Evolutionary conservation across 2,113 vertebrate species (phyloP).

Genomic region (Spermophilus dauricus): DNA sequence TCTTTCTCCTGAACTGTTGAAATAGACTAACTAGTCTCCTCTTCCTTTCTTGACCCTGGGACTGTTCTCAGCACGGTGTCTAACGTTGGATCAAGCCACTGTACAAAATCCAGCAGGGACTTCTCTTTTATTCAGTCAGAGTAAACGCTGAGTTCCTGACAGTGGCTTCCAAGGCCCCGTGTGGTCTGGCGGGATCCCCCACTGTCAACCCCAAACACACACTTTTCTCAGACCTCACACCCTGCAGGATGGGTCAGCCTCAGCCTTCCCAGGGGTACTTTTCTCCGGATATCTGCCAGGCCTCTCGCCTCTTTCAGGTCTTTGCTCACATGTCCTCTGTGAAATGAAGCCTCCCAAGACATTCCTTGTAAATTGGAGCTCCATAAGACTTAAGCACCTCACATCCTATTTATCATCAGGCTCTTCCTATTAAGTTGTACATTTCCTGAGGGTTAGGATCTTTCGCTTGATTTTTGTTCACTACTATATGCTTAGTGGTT

Average conservation of each 20-base stretch:
- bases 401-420: neutral
- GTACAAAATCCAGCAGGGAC: neutral
- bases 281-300: neutral
- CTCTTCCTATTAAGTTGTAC: neutral
- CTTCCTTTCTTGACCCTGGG: neutral
- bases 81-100: neutral
- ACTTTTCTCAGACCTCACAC: neutral
- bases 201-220: neutral
- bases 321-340: slow-evolving; percentile 1
- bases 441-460: neutral
- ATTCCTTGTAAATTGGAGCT: neutral
- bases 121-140: neutral
- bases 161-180: neutral
- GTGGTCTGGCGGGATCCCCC: rapidly evolving
- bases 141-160: neutral
- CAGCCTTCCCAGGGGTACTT: neutral
- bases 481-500: neutral
- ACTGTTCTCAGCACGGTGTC: neutral
- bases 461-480: neutral
- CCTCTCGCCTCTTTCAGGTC: neutral
- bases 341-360: neutral
- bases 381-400: neutral
- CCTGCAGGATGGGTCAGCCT: neutral
- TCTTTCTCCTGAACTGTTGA: slow-evolving; percentile 27
- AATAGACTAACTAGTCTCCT: neutral